These are phyloP conservation scores for Hipparchia semele DNA, from an alignment of 2,888 invertebrate species.

Conservation along the genomic window DNA sequence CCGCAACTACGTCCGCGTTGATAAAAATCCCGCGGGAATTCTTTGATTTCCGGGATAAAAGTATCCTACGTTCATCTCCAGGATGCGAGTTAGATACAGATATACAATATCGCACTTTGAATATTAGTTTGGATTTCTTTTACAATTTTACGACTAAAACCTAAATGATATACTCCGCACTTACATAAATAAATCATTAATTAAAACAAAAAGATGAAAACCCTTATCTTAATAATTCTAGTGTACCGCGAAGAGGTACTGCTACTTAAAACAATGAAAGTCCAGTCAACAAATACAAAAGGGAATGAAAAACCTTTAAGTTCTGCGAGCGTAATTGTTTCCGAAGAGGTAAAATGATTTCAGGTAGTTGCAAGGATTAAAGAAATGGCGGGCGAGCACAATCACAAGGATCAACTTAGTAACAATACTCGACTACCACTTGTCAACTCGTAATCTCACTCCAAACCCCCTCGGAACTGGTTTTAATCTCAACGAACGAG, in stretches of 20 bases:
- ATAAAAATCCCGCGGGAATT: neutral
- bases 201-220: too few relatives aligned
- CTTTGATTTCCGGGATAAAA: too few relatives aligned
- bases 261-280: conserved; percentile 4
- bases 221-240: too few relatives aligned
- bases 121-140: too few relatives aligned
- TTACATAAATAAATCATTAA: too few relatives aligned
- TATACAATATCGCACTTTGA: too few relatives aligned
- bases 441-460: conserved; percentile 63
- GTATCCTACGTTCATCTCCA: too few relatives aligned
- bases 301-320: conserved; percentile 8
- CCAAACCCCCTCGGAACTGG: conserved; percentile 39
- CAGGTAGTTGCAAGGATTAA: conserved; percentile 36
- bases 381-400: conserved; percentile 41
- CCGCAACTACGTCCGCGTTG: neutral
- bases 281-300: conserved; percentile 13
- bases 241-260: too few relatives aligned
- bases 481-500: conserved; percentile 46
- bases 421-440: conserved; percentile 58
- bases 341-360: conserved; percentile 32
- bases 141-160: too few relatives aligned
- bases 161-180: too few relatives aligned
- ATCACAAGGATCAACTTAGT: conserved; percentile 46
- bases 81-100: too few relatives aligned
- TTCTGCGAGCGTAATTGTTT: conserved; percentile 31